Evolutionary conservation across 2,888 invertebrate species (phyloP).

Genomic region (Rhagium mordax): DNA sequence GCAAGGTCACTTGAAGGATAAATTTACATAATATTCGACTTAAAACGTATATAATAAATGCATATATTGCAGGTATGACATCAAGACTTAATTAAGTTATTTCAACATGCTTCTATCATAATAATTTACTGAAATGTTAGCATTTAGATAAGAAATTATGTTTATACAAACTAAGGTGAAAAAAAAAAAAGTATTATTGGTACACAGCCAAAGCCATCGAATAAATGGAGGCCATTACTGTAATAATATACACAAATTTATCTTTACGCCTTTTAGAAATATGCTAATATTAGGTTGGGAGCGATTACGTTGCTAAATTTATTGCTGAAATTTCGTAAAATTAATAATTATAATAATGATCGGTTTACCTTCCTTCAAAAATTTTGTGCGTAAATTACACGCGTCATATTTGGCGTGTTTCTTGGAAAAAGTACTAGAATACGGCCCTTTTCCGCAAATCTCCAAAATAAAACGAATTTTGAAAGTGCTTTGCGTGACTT

Average conservation of each 20-base stretch:
- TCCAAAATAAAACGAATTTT: constrained; percentile 38
- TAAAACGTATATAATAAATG: too few species aligned
- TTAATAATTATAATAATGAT: constrained; percentile 48
- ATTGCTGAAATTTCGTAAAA: constrained; percentile 41
- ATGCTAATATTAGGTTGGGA: constrained; percentile 64
- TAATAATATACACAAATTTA: constrained; percentile 47
- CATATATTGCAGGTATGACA: neutral
- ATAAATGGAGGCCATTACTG: constrained; percentile 52
- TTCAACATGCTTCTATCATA: constrained; percentile 38
- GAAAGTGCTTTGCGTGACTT: constrained; percentile 41
- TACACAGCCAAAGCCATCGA: constrained; percentile 56
- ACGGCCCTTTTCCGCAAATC: constrained; percentile 48
- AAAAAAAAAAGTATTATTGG: constrained; percentile 46
- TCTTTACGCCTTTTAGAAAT: constrained; percentile 57
- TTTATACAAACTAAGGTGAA: constrained; percentile 29
- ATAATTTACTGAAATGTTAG: constrained; percentile 31
- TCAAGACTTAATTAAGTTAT: constrained; percentile 29
- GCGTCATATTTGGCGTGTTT: constrained; percentile 60
- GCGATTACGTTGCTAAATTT: constrained; percentile 51
- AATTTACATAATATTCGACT: constrained; percentile 3
- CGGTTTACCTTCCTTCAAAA: constrained; percentile 57
- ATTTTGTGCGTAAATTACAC: constrained; percentile 50
- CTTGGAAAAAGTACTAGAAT: constrained; percentile 52
- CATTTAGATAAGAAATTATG: constrained; percentile 36
- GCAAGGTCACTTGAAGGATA: constrained; percentile 36